A percentile compares a stretch with the other conserved stretches of the same genome.
Evolutionary conservation across 64 coral and sea anemone species (phyloP).

Genomic region (Montipora sp.): DNA sequence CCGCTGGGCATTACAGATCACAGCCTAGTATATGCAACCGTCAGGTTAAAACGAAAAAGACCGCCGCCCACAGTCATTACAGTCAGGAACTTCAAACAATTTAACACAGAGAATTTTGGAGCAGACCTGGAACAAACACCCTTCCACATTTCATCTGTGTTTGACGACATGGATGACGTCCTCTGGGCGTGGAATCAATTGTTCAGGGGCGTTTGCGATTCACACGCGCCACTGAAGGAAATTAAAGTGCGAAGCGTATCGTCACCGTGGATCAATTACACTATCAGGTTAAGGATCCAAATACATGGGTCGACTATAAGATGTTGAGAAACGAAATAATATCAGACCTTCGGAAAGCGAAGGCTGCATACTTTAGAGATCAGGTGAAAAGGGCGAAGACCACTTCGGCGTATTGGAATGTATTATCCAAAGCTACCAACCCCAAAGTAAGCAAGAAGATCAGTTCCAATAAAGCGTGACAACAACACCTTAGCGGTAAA

Average conservation of each 20-base stretch:
- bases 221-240: too few relatives aligned
- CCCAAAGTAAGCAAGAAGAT: background rate
- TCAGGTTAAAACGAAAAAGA: background rate
- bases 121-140: background rate
- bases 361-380: background rate
- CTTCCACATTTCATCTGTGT: background rate
- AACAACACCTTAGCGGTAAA: background rate
- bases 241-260: too few relatives aligned
- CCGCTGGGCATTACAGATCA: background rate
- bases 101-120: background rate
- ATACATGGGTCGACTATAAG: background rate
- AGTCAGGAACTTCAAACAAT: background rate
- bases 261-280: background rate
- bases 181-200: background rate
- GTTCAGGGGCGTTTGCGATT: background rate
- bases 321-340: conserved; percentile 1
- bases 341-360: background rate
- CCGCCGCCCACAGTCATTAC: background rate
- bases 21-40: background rate
- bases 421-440: too few relatives aligned
- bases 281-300: background rate
- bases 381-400: background rate
- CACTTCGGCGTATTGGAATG: conserved; percentile 7
- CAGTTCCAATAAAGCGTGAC: background rate
- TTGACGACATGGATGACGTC: background rate